These are phyloP conservation scores for Scalopus aquaticus DNA, from an alignment of 2,113 vertebrate species.

Conservation along the genomic window DNA sequence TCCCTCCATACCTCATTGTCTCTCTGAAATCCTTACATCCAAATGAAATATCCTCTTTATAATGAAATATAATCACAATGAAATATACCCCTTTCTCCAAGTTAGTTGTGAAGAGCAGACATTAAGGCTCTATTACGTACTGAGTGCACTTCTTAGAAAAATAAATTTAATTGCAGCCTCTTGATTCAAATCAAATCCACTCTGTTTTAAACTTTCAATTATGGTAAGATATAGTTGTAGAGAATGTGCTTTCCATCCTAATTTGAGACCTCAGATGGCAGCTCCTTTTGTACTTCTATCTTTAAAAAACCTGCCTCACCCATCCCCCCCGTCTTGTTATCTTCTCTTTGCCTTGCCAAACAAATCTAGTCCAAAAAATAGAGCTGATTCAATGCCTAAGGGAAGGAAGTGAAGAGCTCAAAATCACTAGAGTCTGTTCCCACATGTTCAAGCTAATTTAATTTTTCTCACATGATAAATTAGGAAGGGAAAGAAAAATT, in stretches of 20 bases:
- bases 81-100: conserved; percentile 45
- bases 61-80: conserved; percentile 53
- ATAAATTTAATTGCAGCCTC: conserved; percentile 75
- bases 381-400: conserved; percentile 65
- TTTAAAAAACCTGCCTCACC: conserved; percentile 59
- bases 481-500: conserved; percentile 60
- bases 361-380: conserved; percentile 62
- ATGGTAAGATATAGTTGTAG: conserved; percentile 52
- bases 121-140: conserved; percentile 52
- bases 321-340: conserved; percentile 46
- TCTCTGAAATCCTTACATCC: conserved; percentile 43
- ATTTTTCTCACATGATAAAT: conserved; percentile 69
- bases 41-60: conserved; percentile 39
- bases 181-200: conserved; percentile 67
- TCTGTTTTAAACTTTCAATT: conserved; percentile 74
- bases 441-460: conserved; percentile 65
- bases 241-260: conserved; percentile 60
- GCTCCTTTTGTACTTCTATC: conserved; percentile 57
- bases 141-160: conserved; percentile 70
- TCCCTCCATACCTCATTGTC: neutral
- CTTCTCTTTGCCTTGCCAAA: conserved; percentile 68
- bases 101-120: conserved; percentile 57
- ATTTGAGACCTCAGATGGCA: conserved; percentile 62
- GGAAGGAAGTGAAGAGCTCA: conserved; percentile 40
- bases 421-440: conserved; percentile 34